Conservation (phyloP, 1,140 invertebrate species). For the Leucophenga varia region DNA sequence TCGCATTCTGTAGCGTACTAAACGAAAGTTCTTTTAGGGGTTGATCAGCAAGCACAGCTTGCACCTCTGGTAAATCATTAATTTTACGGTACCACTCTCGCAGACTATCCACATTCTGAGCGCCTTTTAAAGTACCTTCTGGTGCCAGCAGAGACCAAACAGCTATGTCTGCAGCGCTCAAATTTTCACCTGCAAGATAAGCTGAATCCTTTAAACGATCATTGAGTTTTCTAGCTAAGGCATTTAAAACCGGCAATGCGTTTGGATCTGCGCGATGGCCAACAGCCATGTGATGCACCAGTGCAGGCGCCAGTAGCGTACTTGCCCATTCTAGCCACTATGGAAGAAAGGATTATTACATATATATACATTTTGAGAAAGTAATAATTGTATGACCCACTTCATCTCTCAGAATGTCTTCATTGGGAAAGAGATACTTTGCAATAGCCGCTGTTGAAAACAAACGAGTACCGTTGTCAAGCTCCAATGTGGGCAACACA, state of each 20-base stretch:
- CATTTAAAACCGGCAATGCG: conserved; percentile 57
- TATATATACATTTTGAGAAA: neutral
- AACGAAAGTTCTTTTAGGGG: conserved; percentile 49
- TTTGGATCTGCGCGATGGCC: conserved; percentile 58
- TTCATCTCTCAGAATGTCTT: conserved; percentile 40
- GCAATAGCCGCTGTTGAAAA: conserved; percentile 63
- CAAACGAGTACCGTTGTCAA: conserved; percentile 57
- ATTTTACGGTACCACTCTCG: conserved; percentile 43
- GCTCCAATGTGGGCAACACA: conserved; percentile 59
- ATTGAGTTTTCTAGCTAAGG: conserved; percentile 57
- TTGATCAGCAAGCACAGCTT: conserved; percentile 30
- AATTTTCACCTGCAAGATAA: conserved; percentile 48
- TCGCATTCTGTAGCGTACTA: conserved; percentile 51
- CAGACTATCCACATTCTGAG: conserved; percentile 44
- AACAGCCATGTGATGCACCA: conserved; percentile 56
- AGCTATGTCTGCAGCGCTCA: conserved; percentile 33
- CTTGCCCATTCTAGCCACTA: conserved; percentile 78
- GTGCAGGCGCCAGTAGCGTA: conserved; percentile 64
- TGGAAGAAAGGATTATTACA: conserved; percentile 21
- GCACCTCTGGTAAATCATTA: conserved; percentile 45
- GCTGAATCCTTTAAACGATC: conserved; percentile 47
- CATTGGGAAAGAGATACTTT: conserved; percentile 59
- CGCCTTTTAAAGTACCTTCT: conserved; percentile 55
- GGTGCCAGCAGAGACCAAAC: conserved; percentile 52
- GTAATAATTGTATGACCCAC: conserved; percentile 19